A percentile compares a stretch with the other conserved stretches of the same genome.
These are phyloP conservation scores for Cantharis nigra DNA, from an alignment of 2,888 invertebrate species.

Conservation along the genomic window DNA sequence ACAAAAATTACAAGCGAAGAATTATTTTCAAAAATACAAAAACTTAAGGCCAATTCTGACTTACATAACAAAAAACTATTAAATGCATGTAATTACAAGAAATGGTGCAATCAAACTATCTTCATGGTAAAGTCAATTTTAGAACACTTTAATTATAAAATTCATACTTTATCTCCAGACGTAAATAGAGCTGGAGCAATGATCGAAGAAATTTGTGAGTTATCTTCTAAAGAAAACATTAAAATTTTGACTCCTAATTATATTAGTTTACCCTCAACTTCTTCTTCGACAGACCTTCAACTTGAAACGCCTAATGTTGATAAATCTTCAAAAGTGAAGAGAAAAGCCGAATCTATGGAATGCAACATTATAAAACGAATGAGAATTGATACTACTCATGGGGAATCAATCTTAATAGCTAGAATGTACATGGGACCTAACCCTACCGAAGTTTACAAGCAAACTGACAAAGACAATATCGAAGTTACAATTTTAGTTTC, in stretches of 20 bases:
- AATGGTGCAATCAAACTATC: background rate
- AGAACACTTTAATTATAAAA: constrained; percentile 1
- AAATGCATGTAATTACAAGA: background rate
- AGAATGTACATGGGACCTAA: constrained; percentile 41
- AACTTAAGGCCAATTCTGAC: background rate
- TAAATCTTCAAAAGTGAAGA: background rate
- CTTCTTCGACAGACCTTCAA: background rate
- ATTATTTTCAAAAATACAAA: background rate
- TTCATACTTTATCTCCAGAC: constrained; percentile 5
- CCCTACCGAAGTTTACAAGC: constrained; percentile 35
- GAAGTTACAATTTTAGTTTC: constrained; percentile 49
- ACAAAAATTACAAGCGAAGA: background rate
- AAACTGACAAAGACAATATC: constrained; percentile 46
- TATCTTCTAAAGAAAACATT: background rate
- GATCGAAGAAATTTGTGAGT: background rate
- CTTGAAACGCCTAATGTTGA: background rate
- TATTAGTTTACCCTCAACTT: background rate
- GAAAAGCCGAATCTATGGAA: background rate
- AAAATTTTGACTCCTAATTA: background rate
- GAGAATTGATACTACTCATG: background rate
- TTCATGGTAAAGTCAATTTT: constrained; percentile 8
- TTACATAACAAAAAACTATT: background rate
- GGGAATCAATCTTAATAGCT: background rate
- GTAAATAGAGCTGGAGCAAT: background rate
- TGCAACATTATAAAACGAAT: background rate